Base-by-base conservation (phyloP, 2,888 invertebrate genomes). In the Drosophila rellima region DNA sequence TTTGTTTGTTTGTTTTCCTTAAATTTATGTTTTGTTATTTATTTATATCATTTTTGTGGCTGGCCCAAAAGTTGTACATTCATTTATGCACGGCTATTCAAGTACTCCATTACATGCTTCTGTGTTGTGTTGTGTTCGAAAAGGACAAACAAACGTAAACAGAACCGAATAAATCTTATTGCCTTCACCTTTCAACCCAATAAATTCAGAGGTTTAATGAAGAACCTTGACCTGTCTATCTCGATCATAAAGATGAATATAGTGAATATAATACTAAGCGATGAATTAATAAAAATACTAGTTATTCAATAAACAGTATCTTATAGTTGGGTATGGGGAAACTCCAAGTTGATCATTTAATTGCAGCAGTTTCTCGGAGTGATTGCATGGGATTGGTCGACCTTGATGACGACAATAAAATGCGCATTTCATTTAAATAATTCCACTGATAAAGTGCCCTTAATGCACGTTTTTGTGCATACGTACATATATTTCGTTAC, bases 11-110 rank as follows among this genome's bases (percentile, higher is more conserved):
- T 44, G 29, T 35, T 26, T 45, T 29, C 5, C 26, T 18, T 17
- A 45, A 45, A 56, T 57, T 39, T 57, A 37, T 39, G 35, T 47
- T 66, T 55, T 20, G 45, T 17, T 50, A 37, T 20, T 37, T 44
- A 51, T 55, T 64, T 55, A 39, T 37, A 51, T 61, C 57, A 66
- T 62, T 54, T 61, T 57, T 74, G 66, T 62, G 70, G 70, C 47
- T 13, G 35, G 5, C 35, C 54, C 35, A 50, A 13, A 56, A 56
- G 35, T 17, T 31, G 18, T 37, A 65, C 64, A 74, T 65, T 52
- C 33, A 57, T 70, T 54, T 45, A 40, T 56, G 31, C 51, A 40
- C 35, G 29, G 20, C 44, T 54, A 29, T 39, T 59, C 2, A 48
- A 26, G 29, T 47, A 31, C 11, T 56, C 20, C 42, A 64, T 45